Evolutionary conservation across 2,888 invertebrate genomes (phyloP), one percentile per base, ranked within the genome.

Genomic region (Anthoptus insignis): DNA sequence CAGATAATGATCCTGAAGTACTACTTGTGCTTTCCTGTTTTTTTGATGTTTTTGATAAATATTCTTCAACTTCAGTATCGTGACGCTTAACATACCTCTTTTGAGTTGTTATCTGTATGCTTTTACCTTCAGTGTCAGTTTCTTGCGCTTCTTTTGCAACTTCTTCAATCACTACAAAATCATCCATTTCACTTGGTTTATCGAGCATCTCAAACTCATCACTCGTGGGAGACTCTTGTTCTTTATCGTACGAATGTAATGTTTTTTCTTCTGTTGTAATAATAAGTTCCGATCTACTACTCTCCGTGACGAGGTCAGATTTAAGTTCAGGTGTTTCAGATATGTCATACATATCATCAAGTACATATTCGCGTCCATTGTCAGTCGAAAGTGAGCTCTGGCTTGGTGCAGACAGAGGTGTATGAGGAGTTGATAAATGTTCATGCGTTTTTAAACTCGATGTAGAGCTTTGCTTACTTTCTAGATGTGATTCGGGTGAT

Each of bases 201-300:
- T 98, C 97, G 0, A 98, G 93, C 94, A 98, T 95, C 93, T 98
- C 98, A 83, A 98, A 98, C 22, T 97, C 97, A 82, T 97, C 97
- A 77, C 96, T 97, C 9, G 95, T 96, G 0, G 97, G 97, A 0
- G 97, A 97, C 73, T 97, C 96, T 69, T 94, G 94, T 76, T 94
- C 94, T 74, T 94, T 94, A 70, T 94, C 94, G 56, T 85, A 87
- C 9, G 80, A 91, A 19, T 94, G 93, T 37, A 93, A 81, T 5
- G 91, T 86, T 77, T 94, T 95, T 76, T 96, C 95, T 74, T 95
- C 94, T 8, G 94, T 91, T 2, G 95, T 94, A 16, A 95, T 94
- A 16, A 95, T 88, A 27, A 95, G 86, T 79, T 96, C 95, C 56
- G 95, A 94, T 73, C 91, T 93, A 63, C 93, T 93, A 49, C 85